phyloP scores from a whole-genome alignment of 2,113 vertebrate genomes.

The Mionectes macconnelli region DNA sequence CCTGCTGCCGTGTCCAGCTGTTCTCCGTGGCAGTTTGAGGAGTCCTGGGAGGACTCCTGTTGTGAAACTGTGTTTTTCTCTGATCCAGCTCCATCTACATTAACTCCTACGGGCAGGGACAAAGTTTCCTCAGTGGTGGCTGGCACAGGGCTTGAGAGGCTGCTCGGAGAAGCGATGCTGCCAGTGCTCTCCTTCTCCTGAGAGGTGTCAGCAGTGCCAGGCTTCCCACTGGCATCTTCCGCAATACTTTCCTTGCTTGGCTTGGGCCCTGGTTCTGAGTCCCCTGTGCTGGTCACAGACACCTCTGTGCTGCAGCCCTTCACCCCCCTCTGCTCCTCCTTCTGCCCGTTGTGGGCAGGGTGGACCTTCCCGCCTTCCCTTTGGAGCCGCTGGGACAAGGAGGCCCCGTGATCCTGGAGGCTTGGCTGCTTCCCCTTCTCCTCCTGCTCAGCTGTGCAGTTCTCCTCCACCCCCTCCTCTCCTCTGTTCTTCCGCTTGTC shows the following conservation, averaged over 20 bases:
- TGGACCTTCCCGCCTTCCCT: neutral
- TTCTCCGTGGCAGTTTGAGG: neutral
- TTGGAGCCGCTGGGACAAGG: neutral
- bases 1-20: neutral
- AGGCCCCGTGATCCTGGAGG: neutral
- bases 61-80: neutral
- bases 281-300: neutral
- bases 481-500: slow-evolving; percentile 37
- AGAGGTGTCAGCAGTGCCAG: neutral
- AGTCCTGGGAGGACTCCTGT: neutral
- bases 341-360: slow-evolving; percentile 6
- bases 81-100: neutral
- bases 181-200: neutral
- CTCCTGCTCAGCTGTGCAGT: slow-evolving; percentile 8
- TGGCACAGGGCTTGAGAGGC: neutral
- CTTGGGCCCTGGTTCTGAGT: neutral
- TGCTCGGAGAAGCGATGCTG: neutral
- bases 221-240: neutral
- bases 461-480: slow-evolving; percentile 21
- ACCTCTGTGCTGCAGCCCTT: neutral
- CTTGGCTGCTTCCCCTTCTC: slow-evolving; percentile 29
- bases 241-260: neutral
- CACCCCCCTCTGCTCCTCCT: neutral
- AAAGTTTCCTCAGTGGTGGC: neutral
- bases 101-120: accelerated